A percentile compares a stretch with the other conserved stretches of the same genome.
These are phyloP conservation scores for Cricetomys ansorgei DNA, from an alignment of 2,113 vertebrate genomes.

Conservation along the genomic window DNA sequence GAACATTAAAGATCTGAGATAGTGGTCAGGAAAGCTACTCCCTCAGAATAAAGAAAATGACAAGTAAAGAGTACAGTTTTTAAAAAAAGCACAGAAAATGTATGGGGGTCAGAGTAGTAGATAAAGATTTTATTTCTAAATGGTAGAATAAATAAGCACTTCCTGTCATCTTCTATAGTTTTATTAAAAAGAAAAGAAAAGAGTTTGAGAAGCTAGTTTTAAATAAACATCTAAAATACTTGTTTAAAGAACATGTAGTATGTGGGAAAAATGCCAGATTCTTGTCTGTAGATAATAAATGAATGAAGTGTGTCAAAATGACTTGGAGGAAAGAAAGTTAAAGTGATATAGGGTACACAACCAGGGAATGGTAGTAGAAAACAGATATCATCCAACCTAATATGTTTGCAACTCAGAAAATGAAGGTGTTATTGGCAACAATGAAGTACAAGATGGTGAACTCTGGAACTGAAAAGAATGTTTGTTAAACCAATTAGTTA, in stretches of 20 bases:
- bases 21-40: background rate
- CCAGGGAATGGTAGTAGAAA: background rate
- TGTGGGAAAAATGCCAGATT: background rate
- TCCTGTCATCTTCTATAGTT: background rate
- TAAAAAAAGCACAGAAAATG: background rate
- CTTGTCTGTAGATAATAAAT: background rate
- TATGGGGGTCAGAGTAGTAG: background rate
- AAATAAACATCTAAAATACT: background rate
- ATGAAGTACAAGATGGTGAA: background rate
- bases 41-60: background rate
- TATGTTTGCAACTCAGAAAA: background rate
- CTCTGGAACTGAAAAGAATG: background rate
- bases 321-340: background rate
- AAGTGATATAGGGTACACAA: background rate
- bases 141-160: background rate
- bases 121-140: background rate
- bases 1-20: background rate
- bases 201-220: background rate
- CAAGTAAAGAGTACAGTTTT: background rate
- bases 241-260: background rate
- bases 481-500: conserved; percentile 5
- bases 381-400: background rate
- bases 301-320: background rate
- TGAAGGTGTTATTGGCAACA: background rate
- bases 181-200: background rate